Evolutionary conservation across 2,797 vertebrate genomes (phyloP), one percentile per base, ranked within the genome.

Genomic region (Tenualosa ilisha): DNA sequence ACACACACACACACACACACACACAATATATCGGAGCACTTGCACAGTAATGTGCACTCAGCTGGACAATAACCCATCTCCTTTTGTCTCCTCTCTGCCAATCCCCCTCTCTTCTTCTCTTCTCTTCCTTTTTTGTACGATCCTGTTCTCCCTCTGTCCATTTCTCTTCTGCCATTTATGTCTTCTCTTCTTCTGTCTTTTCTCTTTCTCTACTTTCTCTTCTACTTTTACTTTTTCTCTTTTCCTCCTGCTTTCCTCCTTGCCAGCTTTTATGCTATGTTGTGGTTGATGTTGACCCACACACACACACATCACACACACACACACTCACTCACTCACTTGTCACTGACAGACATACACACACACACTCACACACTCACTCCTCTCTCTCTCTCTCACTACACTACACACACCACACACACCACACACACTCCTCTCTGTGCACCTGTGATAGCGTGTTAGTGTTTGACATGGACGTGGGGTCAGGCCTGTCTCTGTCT

Each of bases 1-100:
- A 13, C 6, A 26, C 72, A 65, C 61, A 26, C 59, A 31, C 24
- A 31, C 65, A 72, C 65, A 40, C 65, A 72, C 31, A 40, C 26
- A 37, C 65, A 72, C 26, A 13, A 17, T 72, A 72, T 72, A 72
- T 72, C 68, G 40, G 12, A 75, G 68, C 68, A 40, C 68, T 75
- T 26, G 68, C 68, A 43, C 68, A 75, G 12, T 75, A 75, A 75
- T 75, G 68, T 75, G 68, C 68, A 75, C 68, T 75, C 68, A 75
- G 31, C 68, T 75, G 37, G 68, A 75, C 37, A 3, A 75, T 31
- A 75, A 43, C 68, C 68, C 68, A 40, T 75, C 68, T 75, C 68
- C 68, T 75, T 75, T 75, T 72, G 68, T 72, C 68, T 13, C 68
- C 17, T 40, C 37, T 11, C 68, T 72, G 68, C 31, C 31, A 20